A percentile compares a stretch with the other conserved stretches of the same genome.
phyloP scores from a whole-genome alignment of 2,888 invertebrate genomes.

The Eremobia ochroleuca region DNA sequence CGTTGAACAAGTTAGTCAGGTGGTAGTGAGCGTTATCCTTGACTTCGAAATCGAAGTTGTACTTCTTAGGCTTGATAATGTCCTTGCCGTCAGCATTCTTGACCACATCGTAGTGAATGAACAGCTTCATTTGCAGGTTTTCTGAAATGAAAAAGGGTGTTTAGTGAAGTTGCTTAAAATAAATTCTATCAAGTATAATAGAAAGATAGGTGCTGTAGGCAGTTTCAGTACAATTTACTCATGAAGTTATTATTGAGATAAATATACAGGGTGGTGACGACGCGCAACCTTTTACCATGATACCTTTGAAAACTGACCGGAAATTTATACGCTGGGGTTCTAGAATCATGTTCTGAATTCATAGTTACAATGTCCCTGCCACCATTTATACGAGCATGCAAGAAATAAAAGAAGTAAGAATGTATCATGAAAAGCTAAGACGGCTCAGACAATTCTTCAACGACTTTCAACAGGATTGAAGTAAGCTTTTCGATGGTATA shows the following conservation, averaged over 20 bases:
- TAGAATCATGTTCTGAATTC: too few relatives aligned
- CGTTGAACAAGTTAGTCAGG: slow-evolving; percentile 74
- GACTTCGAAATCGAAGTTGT: slow-evolving; percentile 69
- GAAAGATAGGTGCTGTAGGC: neutral
- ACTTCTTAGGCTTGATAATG: slow-evolving; percentile 65
- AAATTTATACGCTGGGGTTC: too few relatives aligned
- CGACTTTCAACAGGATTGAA: neutral
- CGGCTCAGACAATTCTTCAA: neutral
- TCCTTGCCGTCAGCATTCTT: slow-evolving; percentile 54
- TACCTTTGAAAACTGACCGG: too few relatives aligned
- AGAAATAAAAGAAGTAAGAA: neutral
- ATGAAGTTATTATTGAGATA: neutral
- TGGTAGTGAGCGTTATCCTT: slow-evolving; percentile 71
- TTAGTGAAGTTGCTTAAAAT: neutral
- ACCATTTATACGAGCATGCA: neutral
- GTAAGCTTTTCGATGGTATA: neutral
- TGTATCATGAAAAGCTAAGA: neutral
- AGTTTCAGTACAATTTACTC: neutral
- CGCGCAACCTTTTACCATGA: neutral
- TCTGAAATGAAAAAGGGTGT: slow-evolving; percentile 30
- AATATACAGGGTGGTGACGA: neutral
- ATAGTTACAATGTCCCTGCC: too few relatives aligned
- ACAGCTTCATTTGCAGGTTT: slow-evolving; percentile 40
- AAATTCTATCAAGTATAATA: neutral
- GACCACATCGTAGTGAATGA: slow-evolving; percentile 44